Evolutionary conservation across 2,888 invertebrate species (phyloP), one percentile per base, ranked within the genome.

Genomic region (Cephus nigrinus): DNA sequence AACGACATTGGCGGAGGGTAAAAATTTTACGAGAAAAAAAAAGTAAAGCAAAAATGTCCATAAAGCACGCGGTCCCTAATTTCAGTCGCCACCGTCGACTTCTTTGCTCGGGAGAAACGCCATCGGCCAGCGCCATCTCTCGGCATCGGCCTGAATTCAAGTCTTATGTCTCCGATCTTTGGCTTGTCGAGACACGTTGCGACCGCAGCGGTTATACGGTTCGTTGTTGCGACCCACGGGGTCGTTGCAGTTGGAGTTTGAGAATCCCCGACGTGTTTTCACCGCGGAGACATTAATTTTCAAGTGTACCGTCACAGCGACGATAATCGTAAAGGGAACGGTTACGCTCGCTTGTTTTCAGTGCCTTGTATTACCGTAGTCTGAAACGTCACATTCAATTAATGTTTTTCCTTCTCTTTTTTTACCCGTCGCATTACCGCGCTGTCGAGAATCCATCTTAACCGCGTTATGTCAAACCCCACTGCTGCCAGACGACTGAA

Each of bases 41-140:
- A 86, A 84, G 86, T 87, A 88, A 88, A 88, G 85, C 85, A 85
- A 83, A 86, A 88, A 85, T 85, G 80, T 79, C 86, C 84, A 85
- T 88, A 88, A 87, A 87, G 85, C 84, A 80, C 78, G 79, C 82
- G 81, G 76, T 78, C 74, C 23, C 23, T 55, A 55, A 55, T 55
- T 23, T 55, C 55, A 55, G 23, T 23, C 2, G 23, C 9, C 55
- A 9, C 9, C 23, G 55, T 15, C 1, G 9, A 2, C 55, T 23
- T 23, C 55, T 55, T 9, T 15, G 55, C 55, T 55, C 23, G 55
- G 2, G 55, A 55, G 55, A 55, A 40, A 55, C 55, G 5, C 23
- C 55, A 55, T 55, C 55, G 23, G 23, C 23, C 55, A 23, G 9
- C 55, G 55, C 55, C 55, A 55, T 55, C 55, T 55, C 9, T 55